Evolutionary conservation across 2,113 vertebrate genomes (phyloP).

Genomic region (Uria aalge): DNA sequence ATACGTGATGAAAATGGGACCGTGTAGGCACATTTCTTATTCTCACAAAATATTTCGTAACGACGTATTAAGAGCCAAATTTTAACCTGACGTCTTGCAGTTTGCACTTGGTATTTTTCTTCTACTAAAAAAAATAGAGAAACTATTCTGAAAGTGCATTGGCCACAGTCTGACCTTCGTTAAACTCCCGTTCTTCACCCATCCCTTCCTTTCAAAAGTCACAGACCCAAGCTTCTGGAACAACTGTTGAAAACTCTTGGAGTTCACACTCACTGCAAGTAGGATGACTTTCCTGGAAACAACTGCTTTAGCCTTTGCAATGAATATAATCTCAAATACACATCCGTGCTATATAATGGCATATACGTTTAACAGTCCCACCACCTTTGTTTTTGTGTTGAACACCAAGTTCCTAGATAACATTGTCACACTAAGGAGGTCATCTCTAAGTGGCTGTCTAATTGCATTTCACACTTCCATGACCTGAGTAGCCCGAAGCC

Average conservation of each 20-base stretch:
- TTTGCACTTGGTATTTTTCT: background rate
- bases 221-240: background rate
- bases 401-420: background rate
- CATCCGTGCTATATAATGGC: background rate
- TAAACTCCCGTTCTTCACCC: background rate
- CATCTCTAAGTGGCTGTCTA: slow-evolving; percentile 22
- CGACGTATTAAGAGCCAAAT: background rate
- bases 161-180: background rate
- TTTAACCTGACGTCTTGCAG: background rate
- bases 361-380: background rate
- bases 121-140: background rate
- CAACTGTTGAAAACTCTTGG: background rate
- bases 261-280: background rate
- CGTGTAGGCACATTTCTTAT: background rate
- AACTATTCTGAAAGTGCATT: background rate
- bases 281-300: background rate
- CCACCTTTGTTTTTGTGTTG: background rate
- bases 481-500: background rate
- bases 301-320: background rate
- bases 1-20: background rate
- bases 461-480: slow-evolving; percentile 21
- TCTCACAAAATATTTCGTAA: background rate
- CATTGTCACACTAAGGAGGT: background rate
- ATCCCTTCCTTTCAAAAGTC: background rate
- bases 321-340: background rate